These are phyloP conservation scores for Acrocephalus scirpaceus DNA, from an alignment of 2,797 vertebrate species.

Conservation along the genomic window DNA sequence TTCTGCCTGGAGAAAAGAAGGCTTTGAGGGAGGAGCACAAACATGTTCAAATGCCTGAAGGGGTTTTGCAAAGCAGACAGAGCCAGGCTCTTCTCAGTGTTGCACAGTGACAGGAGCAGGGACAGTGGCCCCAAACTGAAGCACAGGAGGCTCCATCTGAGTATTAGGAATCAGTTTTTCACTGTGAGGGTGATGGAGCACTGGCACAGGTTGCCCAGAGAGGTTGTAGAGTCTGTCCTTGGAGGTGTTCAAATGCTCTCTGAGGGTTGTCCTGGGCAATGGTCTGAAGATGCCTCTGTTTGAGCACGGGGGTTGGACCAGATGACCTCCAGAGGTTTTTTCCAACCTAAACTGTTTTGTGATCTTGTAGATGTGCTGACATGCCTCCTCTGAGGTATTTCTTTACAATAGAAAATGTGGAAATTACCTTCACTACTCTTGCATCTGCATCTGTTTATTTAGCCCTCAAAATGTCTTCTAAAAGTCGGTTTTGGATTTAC, in stretches of 20 bases:
- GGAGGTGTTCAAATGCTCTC: not conserved
- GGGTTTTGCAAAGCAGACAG: not conserved
- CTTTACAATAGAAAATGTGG: not conserved
- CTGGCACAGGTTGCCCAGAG: not conserved
- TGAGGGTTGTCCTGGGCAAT: rapidly evolving
- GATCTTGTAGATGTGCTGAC: not conserved
- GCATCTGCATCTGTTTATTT: not conserved
- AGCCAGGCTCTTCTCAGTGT: not conserved
- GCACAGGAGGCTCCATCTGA: not conserved
- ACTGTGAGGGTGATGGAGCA: not conserved
- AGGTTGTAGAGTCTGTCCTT: not conserved
- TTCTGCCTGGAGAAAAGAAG: not conserved
- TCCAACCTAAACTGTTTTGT: not conserved
- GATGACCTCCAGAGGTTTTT: not conserved
- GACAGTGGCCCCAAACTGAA: not conserved
- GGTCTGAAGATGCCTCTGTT: not conserved
- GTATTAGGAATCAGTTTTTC: not conserved
- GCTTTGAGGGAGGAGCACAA: not conserved
- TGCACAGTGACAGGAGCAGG: not conserved
- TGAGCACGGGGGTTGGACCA: not conserved
- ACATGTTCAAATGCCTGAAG: not conserved
- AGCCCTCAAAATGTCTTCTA: not conserved
- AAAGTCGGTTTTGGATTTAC: not conserved
- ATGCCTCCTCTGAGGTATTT: not conserved
- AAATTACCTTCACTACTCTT: not conserved